A percentile compares a stretch with the other conserved stretches of the same genome.
These are phyloP conservation scores for Chrysopa pallens DNA, from an alignment of 1,140 invertebrate species.

Conservation along the genomic window DNA sequence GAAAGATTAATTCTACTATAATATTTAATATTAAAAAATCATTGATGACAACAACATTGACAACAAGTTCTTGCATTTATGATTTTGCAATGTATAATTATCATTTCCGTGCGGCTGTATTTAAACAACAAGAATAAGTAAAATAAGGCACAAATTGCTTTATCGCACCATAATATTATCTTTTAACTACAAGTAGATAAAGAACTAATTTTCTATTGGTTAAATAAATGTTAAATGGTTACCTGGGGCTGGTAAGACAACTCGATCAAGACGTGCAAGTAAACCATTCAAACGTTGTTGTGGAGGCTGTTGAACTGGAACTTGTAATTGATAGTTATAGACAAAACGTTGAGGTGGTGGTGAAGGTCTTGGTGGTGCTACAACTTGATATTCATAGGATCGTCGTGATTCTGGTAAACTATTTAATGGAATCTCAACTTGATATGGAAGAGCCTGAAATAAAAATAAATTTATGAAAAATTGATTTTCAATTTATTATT, in stretches of 20 bases:
- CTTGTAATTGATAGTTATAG: neutral
- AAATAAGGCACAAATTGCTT: too few species aligned
- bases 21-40: too few species aligned
- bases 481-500: too few species aligned
- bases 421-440: neutral
- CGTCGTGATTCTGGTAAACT: neutral
- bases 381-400: neutral
- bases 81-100: too few species aligned
- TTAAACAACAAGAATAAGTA: too few species aligned
- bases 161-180: too few species aligned
- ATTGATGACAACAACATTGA: too few species aligned
- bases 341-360: neutral
- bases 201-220: too few species aligned
- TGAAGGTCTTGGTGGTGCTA: neutral
- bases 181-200: too few species aligned
- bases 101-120: too few species aligned
- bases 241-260: neutral
- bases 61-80: too few species aligned
- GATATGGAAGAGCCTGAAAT: neutral
- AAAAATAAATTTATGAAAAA: neutral
- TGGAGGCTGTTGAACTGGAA: neutral
- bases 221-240: neutral
- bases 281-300: neutral
- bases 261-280: neutral
- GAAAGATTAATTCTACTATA: too few species aligned